Evolutionary conservation across 2,888 invertebrate genomes (phyloP).

Genomic region (Sepiola atlantica): DNA sequence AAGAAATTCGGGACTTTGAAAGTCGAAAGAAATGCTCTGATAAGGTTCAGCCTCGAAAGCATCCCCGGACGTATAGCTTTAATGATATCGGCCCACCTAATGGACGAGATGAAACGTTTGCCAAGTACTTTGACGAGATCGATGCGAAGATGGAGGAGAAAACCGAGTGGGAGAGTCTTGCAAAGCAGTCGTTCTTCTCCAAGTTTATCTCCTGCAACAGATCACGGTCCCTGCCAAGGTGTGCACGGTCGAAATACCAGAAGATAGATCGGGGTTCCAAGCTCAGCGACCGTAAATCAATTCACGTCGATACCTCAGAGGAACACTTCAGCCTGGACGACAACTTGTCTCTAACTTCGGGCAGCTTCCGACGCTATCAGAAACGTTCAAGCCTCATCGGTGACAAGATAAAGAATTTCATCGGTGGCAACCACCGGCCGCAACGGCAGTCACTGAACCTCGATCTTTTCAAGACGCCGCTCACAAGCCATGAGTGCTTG

Average conservation of each 20-base stretch:
- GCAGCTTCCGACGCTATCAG: slow-evolving; percentile 59
- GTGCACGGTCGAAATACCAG: slow-evolving; percentile 55
- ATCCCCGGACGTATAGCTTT: slow-evolving; percentile 65
- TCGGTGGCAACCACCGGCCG: slow-evolving; percentile 52
- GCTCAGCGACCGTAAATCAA: neutral
- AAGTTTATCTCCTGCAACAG: slow-evolving; percentile 66
- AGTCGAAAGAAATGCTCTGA: slow-evolving; percentile 54
- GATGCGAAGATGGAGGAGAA: slow-evolving; percentile 67
- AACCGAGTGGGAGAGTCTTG: slow-evolving; percentile 60
- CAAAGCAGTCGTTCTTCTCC: slow-evolving; percentile 60
- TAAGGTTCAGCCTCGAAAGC: slow-evolving; percentile 52
- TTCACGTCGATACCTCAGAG: slow-evolving; percentile 51
- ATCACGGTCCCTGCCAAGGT: slow-evolving; percentile 66
- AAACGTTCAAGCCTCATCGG: slow-evolving; percentile 66
- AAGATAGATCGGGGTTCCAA: neutral
- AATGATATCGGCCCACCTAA: slow-evolving; percentile 63
- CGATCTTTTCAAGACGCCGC: slow-evolving; percentile 48
- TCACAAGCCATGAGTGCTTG: slow-evolving; percentile 58
- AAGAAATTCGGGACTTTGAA: slow-evolving; percentile 67
- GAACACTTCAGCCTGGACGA: slow-evolving; percentile 62
- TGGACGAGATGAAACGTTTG: slow-evolving; percentile 61
- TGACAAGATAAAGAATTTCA: slow-evolving; percentile 64
- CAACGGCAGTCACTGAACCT: slow-evolving; percentile 67
- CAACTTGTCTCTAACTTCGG: slow-evolving; percentile 56
- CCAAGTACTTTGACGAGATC: slow-evolving; percentile 67